Evolutionary conservation across 2,888 invertebrate genomes (phyloP), one percentile per base, ranked within the genome.

Genomic region (Acanthopleura granulata): DNA sequence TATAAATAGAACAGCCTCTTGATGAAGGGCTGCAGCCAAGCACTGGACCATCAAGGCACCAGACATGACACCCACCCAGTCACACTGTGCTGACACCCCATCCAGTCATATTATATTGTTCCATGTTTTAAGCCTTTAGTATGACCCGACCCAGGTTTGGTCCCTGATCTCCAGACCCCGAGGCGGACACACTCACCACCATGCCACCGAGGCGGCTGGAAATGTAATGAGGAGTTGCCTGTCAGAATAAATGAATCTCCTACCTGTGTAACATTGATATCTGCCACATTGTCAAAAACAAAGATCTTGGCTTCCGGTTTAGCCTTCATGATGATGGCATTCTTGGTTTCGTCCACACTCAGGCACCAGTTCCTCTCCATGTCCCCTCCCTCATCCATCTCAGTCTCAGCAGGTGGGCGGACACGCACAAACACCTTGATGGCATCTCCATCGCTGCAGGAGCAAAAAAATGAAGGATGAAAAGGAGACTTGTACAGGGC

Each of bases 341-440:
- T 84, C 22, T 78, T 77, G 14, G 29, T 69, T 0, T 77, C 78
- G 75, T 86, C 83, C 0, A 86, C 87, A 6, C 76, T 72, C 11
- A 82, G 72, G 70, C 82, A 82, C 27, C 22, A 66, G 29, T 66
- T 66, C 29, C 66, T 1, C 15, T 85, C 81, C 1, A 85, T 76
- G 16, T 82, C 84, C 27, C 77, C 72, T 6, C 79, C 80, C 15
- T 78, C 78, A 9, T 80, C 79, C 18, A 80, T 73, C 14, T 86
- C 81, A 40, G 83, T 83, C 66, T 81, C 81, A 61, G 75, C 75
- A 14, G 86, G 86, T 0, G 89, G 89, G 3, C 89, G 83, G 12
- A 89, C 87, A 15, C 89, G 78, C 0, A 89, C 81, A 81, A 88
- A 87, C 9, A 89, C 88, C 75, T 87, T 84, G 62, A 89, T 89